A percentile compares a stretch with the other conserved stretches of the same genome.
Evolutionary conservation across 2,888 invertebrate species (phyloP).

Genomic region (Schrankia costaestrigalis): DNA sequence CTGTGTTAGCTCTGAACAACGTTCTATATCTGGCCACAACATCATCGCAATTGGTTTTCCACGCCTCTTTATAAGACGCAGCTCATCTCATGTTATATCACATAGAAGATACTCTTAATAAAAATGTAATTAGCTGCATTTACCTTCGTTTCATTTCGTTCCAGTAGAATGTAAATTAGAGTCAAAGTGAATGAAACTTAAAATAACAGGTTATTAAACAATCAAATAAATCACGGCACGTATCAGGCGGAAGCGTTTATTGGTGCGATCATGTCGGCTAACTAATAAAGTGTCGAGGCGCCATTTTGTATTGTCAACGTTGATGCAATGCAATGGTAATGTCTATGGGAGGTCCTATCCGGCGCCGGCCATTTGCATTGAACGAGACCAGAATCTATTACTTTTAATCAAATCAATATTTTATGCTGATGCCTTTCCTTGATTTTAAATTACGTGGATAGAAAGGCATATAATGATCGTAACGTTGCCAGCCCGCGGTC

Average conservation of each 20-base stretch:
- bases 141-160: neutral
- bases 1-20: no score
- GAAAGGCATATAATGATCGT: slow-evolving; percentile 13
- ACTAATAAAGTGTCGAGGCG: slow-evolving; percentile 67
- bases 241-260: slow-evolving; percentile 57
- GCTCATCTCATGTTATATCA: no score
- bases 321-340: slow-evolving; percentile 55
- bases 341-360: slow-evolving; percentile 75
- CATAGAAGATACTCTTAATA: no score
- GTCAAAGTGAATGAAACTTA: slow-evolving; percentile 6
- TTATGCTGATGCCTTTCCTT: slow-evolving; percentile 24
- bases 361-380: slow-evolving; percentile 78
- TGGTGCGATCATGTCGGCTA: slow-evolving; percentile 49
- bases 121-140: neutral
- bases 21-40: no score
- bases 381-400: slow-evolving; percentile 69
- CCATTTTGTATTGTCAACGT: slow-evolving; percentile 72
- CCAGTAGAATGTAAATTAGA: neutral
- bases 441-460: slow-evolving; percentile 26
- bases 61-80: no score
- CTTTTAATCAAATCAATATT: slow-evolving; percentile 43
- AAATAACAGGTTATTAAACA: slow-evolving; percentile 21
- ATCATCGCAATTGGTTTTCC: no score
- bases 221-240: slow-evolving; percentile 55
- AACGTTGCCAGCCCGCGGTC: slow-evolving; percentile 7